These are phyloP conservation scores for Neogobius melanostomus DNA, from an alignment of 2,113 vertebrate genomes.

Conservation along the genomic window DNA sequence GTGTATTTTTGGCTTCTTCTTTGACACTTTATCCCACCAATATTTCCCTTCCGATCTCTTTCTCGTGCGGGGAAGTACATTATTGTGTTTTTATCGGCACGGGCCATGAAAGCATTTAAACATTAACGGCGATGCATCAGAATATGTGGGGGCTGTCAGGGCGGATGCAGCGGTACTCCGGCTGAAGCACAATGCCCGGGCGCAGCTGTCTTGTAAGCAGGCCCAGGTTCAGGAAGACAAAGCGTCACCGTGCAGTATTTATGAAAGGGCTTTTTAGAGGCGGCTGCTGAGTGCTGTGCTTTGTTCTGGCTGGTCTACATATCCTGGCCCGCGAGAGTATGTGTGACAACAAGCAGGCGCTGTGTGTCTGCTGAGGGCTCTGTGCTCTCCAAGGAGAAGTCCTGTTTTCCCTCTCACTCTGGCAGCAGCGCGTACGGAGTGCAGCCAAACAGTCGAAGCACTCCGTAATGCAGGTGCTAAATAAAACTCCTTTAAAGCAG, in stretches of 20 bases:
- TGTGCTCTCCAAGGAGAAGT: conserved; percentile 39
- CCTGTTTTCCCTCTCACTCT: conserved; percentile 34
- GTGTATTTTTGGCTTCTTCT: background rate
- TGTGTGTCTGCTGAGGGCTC: conserved; percentile 48
- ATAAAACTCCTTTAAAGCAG: conserved; percentile 19
- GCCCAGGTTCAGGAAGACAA: conserved; percentile 66
- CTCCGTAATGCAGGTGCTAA: conserved; percentile 29
- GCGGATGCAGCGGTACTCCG: conserved; percentile 23
- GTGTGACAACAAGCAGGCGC: conserved; percentile 61
- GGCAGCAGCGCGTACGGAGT: conserved; percentile 15
- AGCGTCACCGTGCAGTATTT: conserved; percentile 75
- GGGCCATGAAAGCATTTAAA: conserved; percentile 71
- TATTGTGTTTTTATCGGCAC: conserved; percentile 54
- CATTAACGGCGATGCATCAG: conserved; percentile 72
- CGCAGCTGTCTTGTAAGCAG: conserved; percentile 64
- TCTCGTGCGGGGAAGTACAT: conserved; percentile 58
- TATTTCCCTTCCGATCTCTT: conserved; percentile 39
- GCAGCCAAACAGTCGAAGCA: conserved; percentile 42
- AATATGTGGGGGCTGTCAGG: conserved; percentile 69
- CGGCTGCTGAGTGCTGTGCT: conserved; percentile 72
- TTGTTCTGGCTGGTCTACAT: conserved; percentile 68
- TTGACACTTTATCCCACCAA: background rate
- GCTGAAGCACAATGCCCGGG: conserved; percentile 57
- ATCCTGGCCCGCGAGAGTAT: conserved; percentile 51
- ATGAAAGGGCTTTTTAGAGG: conserved; percentile 66